Conservation (phyloP, 2,113 vertebrate species). For the Trogon surrucura region DNA sequence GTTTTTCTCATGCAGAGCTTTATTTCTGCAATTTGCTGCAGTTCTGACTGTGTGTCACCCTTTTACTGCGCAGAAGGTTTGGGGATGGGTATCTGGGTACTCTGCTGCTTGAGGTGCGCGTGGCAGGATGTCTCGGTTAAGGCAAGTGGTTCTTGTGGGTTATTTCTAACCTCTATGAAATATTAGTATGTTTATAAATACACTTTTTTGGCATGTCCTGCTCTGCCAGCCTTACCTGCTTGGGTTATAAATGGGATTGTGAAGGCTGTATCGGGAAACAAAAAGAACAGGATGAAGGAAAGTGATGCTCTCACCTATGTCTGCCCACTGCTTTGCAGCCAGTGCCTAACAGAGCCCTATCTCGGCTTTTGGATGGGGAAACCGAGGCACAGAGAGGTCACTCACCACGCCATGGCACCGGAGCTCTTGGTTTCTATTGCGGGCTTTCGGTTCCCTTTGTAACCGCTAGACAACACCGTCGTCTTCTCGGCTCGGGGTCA, state of each 20-base stretch:
- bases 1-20: not conserved
- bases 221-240: not conserved
- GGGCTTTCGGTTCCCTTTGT: not conserved
- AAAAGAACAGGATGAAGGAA: not conserved
- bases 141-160: conserved; percentile 46
- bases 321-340: not conserved
- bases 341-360: not conserved
- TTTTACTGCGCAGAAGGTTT: not conserved
- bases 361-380: not conserved
- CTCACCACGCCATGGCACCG: not conserved
- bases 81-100: not conserved
- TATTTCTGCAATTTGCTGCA: not conserved
- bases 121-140: conserved; percentile 38
- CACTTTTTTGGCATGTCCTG: not conserved
- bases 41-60: not conserved
- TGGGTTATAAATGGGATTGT: not conserved
- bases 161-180: not conserved
- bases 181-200: not conserved
- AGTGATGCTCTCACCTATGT: not conserved
- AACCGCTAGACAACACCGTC: not conserved
- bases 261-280: not conserved
- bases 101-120: not conserved
- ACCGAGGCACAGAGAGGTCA: not conserved
- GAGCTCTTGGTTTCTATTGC: not conserved
- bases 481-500: rapidly evolving